Evolutionary conservation across 2,888 invertebrate genomes (phyloP), one percentile per base, ranked within the genome.

Genomic region (Melolontha melolontha): DNA sequence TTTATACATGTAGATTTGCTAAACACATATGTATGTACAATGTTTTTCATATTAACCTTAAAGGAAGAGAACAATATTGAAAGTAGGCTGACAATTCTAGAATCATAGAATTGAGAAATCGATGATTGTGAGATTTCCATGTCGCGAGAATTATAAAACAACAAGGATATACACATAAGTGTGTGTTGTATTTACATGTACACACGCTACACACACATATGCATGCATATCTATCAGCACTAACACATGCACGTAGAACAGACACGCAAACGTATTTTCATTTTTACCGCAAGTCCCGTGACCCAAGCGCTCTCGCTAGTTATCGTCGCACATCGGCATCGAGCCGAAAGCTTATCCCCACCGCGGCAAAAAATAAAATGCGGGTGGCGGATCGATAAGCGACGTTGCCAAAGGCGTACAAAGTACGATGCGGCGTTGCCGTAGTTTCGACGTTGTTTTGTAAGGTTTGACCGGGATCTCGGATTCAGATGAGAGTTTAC

Each of bases 351-450:
- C 59, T 62, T 62, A 62, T 62, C 72, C 66, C 74, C 71, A 64
- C 72, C 67, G 34, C 66, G 55, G 34, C 16, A 40, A 70, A 44
- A 55, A 67, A 69, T 71, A 70, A 74, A 74, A 74, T 75, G 75
- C 75, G 74, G 76, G 75, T 75, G 76, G 75, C 70, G 72, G 75
- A 75, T 76, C 76, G 73, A 76, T 76, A 76, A 62, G 68, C 62
- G 70, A 27, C 52, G 70, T 70, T 70, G 70, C 68, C 66, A 39
- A 34, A 34, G n/a, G 47, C 51, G 27, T 12, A 11, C 16, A 17
- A 29, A 34, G 14, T 50, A n/a, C 40, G 12, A 14, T 14, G 57
- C 73, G 67, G 17, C 72, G 75, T 74, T 76, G 76, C 74, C 75
- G 62, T 44, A 44, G 47, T 41, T 59, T 42, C 63, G 44, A 57